Conservation (phyloP, 2,113 vertebrate genomes). For the Sardina pilchardus region DNA sequence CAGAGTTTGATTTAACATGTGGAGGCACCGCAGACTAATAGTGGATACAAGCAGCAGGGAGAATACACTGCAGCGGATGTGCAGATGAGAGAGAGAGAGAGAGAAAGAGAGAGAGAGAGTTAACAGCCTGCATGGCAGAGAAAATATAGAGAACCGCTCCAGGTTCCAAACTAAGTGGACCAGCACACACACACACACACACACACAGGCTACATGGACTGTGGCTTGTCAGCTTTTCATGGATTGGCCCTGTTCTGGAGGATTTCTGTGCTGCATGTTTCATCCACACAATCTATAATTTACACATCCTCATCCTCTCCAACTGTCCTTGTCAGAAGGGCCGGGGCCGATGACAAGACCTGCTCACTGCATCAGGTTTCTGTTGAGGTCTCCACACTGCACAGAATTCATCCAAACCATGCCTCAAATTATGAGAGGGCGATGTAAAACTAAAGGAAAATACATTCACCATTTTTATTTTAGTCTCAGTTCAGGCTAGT, state of each 20-base stretch:
- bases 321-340: neutral
- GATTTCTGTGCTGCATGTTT: neutral
- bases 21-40: neutral
- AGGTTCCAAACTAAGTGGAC: constrained; percentile 14
- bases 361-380: neutral
- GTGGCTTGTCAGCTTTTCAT: constrained; percentile 1
- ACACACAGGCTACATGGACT: neutral
- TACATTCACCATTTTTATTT: neutral
- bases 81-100: neutral
- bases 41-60: neutral
- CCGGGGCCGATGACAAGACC: neutral
- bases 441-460: neutral
- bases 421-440: neutral
- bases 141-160: neutral
- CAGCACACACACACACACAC: neutral
- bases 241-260: neutral
- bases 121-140: neutral
- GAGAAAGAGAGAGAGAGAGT: neutral
- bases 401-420: neutral
- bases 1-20: neutral
- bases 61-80: neutral
- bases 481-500: neutral
- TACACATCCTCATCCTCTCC: neutral
- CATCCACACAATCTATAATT: constrained; percentile 7
- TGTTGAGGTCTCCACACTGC: neutral